Evolutionary conservation across 2,888 invertebrate genomes (phyloP).

Genomic region (Melieria crassipennis): DNA sequence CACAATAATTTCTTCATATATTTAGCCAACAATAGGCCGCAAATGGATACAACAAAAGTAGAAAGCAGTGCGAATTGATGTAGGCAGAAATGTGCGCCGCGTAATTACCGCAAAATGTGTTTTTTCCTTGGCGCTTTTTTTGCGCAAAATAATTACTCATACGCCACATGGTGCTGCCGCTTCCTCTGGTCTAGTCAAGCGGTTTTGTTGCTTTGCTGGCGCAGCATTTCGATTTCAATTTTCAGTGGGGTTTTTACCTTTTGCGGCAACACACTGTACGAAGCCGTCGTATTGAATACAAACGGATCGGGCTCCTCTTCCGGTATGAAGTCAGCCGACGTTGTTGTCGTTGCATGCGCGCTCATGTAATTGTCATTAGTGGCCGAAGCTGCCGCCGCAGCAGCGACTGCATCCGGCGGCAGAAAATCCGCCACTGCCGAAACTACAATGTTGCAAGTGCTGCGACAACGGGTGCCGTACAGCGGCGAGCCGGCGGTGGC

Average conservation of each 20-base stretch:
- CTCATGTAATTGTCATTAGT: slow-evolving; percentile 20
- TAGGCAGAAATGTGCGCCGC: too few species aligned
- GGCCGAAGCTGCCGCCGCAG: slow-evolving; percentile 10
- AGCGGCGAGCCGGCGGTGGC: slow-evolving; percentile 32
- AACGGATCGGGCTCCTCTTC: slow-evolving; percentile 55
- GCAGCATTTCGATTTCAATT: neutral
- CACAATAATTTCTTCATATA: too few species aligned
- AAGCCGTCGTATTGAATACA: slow-evolving; percentile 58
- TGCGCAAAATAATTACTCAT: neutral
- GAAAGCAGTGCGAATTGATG: too few species aligned
- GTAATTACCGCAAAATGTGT: too few species aligned
- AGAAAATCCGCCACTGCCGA: slow-evolving; percentile 67
- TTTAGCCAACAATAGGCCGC: too few species aligned
- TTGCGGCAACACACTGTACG: slow-evolving; percentile 58
- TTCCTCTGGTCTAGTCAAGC: too few species aligned
- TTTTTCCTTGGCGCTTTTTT: too few species aligned
- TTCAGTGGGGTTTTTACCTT: slow-evolving; percentile 46
- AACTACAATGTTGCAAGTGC: slow-evolving; percentile 76
- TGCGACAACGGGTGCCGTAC: slow-evolving; percentile 68
- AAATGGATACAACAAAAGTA: too few species aligned
- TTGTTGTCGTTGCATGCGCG: slow-evolving; percentile 4
- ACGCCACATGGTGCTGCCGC: neutral
- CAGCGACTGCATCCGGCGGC: slow-evolving; percentile 41
- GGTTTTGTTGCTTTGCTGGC: neutral
- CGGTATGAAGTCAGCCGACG: slow-evolving; percentile 41